Percentiles rank a stretch among this genome's conserved stretches.
Conservation (phyloP, 2,888 invertebrate species). For the Pammene aurita region DNA sequence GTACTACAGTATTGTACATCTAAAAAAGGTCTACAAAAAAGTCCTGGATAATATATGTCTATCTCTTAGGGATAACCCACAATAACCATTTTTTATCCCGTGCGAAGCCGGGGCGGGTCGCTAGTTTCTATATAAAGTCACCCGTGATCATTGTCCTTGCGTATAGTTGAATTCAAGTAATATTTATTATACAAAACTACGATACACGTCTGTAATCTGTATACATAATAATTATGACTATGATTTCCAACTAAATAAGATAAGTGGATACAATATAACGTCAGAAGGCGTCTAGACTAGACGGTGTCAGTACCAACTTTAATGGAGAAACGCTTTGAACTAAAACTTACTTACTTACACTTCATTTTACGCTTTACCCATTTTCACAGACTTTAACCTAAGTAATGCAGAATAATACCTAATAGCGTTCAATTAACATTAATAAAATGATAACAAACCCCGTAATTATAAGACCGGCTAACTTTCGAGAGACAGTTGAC, state of each 20-base stretch:
- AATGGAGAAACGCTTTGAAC: slow-evolving; percentile 4
- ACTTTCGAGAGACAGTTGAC: slow-evolving; percentile 31
- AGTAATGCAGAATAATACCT: background rate
- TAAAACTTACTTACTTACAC: background rate
- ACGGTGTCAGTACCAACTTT: slow-evolving; percentile 3
- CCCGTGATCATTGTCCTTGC: too few species aligned
- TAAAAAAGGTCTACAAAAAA: too few species aligned
- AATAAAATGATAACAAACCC: slow-evolving; percentile 20
- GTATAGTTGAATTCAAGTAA: too few species aligned
- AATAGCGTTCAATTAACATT: background rate
- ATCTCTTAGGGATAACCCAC: too few species aligned
- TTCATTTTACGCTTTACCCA: slow-evolving; percentile 2
- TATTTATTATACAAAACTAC: too few species aligned
- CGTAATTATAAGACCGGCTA: background rate
- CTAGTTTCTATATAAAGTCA: too few species aligned
- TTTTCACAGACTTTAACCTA: background rate
- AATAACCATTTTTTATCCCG: too few species aligned
- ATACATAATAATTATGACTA: background rate
- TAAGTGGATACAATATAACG: background rate
- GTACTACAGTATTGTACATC: too few species aligned
- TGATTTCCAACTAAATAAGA: slow-evolving; percentile 1
- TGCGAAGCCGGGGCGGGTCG: too few species aligned
- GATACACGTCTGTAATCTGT: too few species aligned
- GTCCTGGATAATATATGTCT: too few species aligned
- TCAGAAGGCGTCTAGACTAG: slow-evolving; percentile 11